phyloP scores from a whole-genome alignment of 2,797 vertebrate genomes.

The Avahi laniger region DNA sequence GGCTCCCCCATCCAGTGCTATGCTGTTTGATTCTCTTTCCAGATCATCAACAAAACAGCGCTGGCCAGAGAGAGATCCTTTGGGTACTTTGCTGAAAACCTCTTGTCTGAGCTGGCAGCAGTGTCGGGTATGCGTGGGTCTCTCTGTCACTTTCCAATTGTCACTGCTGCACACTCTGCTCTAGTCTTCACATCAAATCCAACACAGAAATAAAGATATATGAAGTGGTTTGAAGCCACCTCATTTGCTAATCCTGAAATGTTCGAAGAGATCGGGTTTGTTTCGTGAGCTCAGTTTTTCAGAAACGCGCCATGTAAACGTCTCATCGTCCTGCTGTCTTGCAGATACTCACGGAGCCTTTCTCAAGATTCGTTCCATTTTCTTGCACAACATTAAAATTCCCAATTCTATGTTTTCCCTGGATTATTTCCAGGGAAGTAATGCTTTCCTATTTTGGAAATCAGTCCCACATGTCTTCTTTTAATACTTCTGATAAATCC shows the following conservation, averaged over 20 bases:
- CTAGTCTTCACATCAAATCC: constrained; percentile 47
- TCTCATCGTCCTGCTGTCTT: neutral
- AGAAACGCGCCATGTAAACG: neutral
- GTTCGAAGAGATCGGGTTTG: neutral
- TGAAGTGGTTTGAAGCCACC: constrained; percentile 51
- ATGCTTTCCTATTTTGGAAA: constrained; percentile 71
- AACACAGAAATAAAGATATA: constrained; percentile 42
- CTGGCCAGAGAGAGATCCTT: constrained; percentile 8
- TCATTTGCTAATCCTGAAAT: constrained; percentile 24
- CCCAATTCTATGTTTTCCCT: constrained; percentile 74
- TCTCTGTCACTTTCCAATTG: constrained; percentile 13
- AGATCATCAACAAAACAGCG: constrained; percentile 10
- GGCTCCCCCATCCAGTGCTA: neutral
- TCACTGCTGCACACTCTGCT: neutral
- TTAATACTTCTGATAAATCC: constrained; percentile 71
- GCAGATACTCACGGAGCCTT: neutral
- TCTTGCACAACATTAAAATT: constrained; percentile 76
- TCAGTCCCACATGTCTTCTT: constrained; percentile 71
- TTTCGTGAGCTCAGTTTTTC: constrained; percentile 32
- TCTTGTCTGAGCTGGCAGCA: constrained; percentile 8
- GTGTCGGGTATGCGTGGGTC: neutral
- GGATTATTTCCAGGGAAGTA: constrained; percentile 73
- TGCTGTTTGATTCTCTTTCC: neutral
- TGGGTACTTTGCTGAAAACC: neutral
- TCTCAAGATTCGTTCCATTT: constrained; percentile 62